Base-by-base conservation (phyloP, 2,888 invertebrate species). In the Pandemis corylana region DNA sequence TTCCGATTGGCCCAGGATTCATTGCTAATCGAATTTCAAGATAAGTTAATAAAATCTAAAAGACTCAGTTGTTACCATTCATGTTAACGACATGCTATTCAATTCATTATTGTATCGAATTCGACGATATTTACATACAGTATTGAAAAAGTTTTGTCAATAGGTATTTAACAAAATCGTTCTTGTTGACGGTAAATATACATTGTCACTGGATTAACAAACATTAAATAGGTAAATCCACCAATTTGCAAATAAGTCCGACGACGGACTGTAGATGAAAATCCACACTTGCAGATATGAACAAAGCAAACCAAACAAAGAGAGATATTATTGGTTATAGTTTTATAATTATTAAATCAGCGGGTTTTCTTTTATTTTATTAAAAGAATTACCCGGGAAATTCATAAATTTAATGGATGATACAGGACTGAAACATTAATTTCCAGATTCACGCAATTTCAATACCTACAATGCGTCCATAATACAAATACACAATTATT, bases 21-120 rank as follows among this genome's bases (percentile, higher is more conserved):
- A 71, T 13, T 71, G 65, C 56, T 59, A 20, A 65, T 65, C 36
- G 71, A 49, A 64, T 51, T 42, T 12, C 36, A 36, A 13, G 36
- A 36, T 36, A 61, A 36, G 0, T 12, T 61, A 61, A 61, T 61
- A 36, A 36, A 62, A 20, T 41, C 36, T 41, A 62, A 41, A 41
- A n/a, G 62, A 28, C 51, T 51, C 56, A 20, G 20, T 56, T 56
- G 20, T 56, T 56, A 20, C 56, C 20, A 20, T 20, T 10, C 2
- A 56, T 4, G 4, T 56, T 10, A 7, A 15, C 4, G 56, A 7
- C 6, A 3, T 20, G 20, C 56, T 15, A 56, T n/a, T 56, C 15
- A 20, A 20, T n/a, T 9, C 7, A n/a, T 20, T 56, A 53, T 7
- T 20, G 20, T 20, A 7, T 2, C 7, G 20, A 20, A 46, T 12